A percentile compares a stretch with the other conserved stretches of the same genome.
These are phyloP conservation scores for Arenaria interpres DNA, from an alignment of 2,113 vertebrate species.

Conservation along the genomic window DNA sequence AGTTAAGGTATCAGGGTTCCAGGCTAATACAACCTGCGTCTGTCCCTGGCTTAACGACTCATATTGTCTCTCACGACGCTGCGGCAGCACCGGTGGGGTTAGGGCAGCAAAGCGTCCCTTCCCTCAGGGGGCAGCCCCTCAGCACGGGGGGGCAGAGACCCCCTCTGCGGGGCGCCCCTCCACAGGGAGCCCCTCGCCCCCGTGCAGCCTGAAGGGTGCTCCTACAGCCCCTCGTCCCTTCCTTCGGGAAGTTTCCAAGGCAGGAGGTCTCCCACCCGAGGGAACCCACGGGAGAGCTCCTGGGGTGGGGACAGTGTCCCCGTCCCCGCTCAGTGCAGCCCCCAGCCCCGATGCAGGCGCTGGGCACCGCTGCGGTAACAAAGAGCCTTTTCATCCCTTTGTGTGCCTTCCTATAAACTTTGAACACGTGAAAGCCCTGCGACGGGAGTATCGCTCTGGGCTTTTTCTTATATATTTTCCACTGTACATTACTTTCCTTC, in stretches of 20 bases:
- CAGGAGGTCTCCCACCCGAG: not conserved
- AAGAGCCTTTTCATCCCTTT: not conserved
- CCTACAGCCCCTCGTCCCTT: not conserved
- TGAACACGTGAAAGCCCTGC: not conserved
- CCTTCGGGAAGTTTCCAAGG: not conserved
- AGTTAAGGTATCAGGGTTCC: not conserved
- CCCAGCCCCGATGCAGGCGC: not conserved
- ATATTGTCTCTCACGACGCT: fast-evolving
- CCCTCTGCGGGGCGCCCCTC: not conserved
- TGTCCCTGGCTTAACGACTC: fast-evolving
- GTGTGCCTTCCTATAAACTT: not conserved
- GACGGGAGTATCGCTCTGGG: not conserved
- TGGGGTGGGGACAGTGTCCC: not conserved
- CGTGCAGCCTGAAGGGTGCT: not conserved
- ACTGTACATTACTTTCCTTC: not conserved
- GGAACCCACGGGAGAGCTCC: fast-evolving
- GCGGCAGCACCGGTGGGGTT: not conserved
- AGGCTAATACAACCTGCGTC: not conserved
- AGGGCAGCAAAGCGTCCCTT: not conserved
- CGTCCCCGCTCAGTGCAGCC: not conserved
- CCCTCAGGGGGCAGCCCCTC: fast-evolving
- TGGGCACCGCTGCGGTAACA: fast-evolving
- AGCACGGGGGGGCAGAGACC: not conserved
- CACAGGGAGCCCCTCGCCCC: not conserved
- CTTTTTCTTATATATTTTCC: not conserved